Percentiles rank a stretch among this genome's conserved stretches.
These are phyloP conservation scores for Rhabditoides inermis DNA, from an alignment of 2,888 invertebrate genomes.

Conservation along the genomic window DNA sequence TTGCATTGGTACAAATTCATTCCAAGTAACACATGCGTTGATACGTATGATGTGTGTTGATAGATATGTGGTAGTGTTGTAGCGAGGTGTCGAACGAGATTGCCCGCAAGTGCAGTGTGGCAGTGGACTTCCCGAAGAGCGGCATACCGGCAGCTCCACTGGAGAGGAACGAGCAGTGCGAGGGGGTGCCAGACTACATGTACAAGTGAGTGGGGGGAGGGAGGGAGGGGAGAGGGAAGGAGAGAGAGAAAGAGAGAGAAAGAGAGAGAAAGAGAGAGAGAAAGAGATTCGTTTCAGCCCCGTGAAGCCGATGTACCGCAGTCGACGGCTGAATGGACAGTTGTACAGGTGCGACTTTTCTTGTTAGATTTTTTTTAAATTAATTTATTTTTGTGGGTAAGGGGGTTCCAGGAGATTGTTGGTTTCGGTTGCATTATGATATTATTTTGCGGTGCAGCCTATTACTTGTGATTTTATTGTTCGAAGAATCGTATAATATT, in stretches of 20 bases:
- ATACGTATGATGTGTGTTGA: background rate
- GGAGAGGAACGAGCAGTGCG: slow-evolving; percentile 16
- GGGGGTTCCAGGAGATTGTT: background rate
- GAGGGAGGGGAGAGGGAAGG: background rate
- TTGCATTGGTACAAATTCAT: no score
- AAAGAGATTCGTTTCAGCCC: no score
- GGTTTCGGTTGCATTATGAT: no score
- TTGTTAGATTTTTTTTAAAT: background rate
- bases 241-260: slow-evolving; percentile 11
- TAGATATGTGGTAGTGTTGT: no score
- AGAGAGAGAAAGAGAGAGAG: slow-evolving; percentile 21
- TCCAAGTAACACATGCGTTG: no score
- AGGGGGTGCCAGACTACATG: slow-evolving; percentile 35
- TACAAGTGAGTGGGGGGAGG: no score
- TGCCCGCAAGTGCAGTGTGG: slow-evolving; percentile 39
- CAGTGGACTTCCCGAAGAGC: slow-evolving; percentile 53
- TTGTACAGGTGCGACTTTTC: slow-evolving; percentile 43
- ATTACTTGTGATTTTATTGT: no score
- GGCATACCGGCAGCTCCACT: slow-evolving; percentile 43
- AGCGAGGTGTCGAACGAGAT: slow-evolving; percentile 27
- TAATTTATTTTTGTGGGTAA: background rate
- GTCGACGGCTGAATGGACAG: slow-evolving; percentile 44
- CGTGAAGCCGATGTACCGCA: slow-evolving; percentile 39
- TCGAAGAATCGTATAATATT: no score
- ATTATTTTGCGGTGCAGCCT: no score